Conservation (phyloP, 2,888 invertebrate species). For the Scelioninae gen. 1 region DNA sequence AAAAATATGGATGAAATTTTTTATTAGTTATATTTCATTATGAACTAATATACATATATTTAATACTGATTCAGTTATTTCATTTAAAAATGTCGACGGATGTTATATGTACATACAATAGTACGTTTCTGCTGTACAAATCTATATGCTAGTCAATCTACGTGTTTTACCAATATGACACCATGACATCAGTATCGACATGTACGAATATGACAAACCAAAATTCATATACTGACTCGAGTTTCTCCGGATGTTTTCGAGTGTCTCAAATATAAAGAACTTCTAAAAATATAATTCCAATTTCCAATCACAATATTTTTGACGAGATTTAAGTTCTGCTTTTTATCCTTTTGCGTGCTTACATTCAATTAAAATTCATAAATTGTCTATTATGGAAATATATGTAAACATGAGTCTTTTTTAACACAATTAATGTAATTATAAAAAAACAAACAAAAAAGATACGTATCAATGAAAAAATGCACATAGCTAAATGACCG, state of each 20-base stretch:
- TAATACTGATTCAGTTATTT: constrained; percentile 11
- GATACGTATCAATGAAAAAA: too few species aligned
- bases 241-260: constrained; percentile 1
- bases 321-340: too few species aligned
- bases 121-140: neutral
- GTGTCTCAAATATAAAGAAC: neutral
- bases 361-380: too few species aligned
- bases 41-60: neutral
- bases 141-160: constrained; percentile 32
- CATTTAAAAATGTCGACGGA: neutral
- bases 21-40: neutral
- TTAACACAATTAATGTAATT: too few species aligned
- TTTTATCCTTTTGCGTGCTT: too few species aligned
- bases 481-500: too few species aligned
- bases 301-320: neutral
- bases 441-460: too few species aligned
- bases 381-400: too few species aligned
- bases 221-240: constrained; percentile 5
- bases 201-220: constrained; percentile 10
- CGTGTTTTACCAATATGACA: constrained; percentile 19
- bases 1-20: neutral
- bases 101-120: constrained; percentile 1
- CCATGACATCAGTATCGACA: constrained; percentile 5
- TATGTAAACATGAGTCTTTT: too few species aligned
- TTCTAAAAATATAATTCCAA: neutral